Base-by-base conservation (phyloP, 2,888 invertebrate species). In the Chrysopilus asiliformis region DNA sequence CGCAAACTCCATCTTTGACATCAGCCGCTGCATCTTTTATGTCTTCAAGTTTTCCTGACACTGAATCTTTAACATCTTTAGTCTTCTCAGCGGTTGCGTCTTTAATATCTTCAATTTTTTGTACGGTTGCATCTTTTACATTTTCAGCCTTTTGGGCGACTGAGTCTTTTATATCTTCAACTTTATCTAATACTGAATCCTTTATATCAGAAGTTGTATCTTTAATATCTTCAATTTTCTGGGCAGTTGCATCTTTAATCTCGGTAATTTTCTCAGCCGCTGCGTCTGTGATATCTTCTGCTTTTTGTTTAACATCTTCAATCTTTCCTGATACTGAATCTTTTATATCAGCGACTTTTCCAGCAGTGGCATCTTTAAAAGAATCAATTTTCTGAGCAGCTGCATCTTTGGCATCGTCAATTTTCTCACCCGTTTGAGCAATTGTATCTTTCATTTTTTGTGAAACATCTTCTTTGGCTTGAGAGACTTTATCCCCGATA, bases 151-250 rank as follows among this genome's bases (percentile, higher is more conserved):
- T 15, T 28, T 36, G 19, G 14, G 8, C 20, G 16, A 37, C 33
- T 33, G 41, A 35, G 40, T 42, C 28, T 37, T 39, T 24, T 18
- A 18, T n/a, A 10, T 14, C 13, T 9, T 34, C 32, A 18, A 22
- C 15, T 9, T 30, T 22, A 34, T 35, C 28, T 39, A 31, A 32
- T 38, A 38, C 19, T 4, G 27, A 27, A 28, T 44, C 43, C n/a
- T 37, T 25, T 43, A 49, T 47, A 19, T 37, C 39, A 8, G 32
- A n/a, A n/a, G n/a, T n/a, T n/a, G n/a, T n/a, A n/a, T n/a, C n/a
- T n/a, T n/a, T 13, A 39, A 47, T 47, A 16, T 43, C 40, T 32
- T 43, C 40, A 29, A 46, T 38, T 34, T 41, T 44, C 27, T 43
- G 31, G 20, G 36, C 27, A 15, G 45, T 41, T 13, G 37, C 35